These are phyloP conservation scores for Trichonephila clavata DNA, from an alignment of 1,140 invertebrate species.

Conservation along the genomic window DNA sequence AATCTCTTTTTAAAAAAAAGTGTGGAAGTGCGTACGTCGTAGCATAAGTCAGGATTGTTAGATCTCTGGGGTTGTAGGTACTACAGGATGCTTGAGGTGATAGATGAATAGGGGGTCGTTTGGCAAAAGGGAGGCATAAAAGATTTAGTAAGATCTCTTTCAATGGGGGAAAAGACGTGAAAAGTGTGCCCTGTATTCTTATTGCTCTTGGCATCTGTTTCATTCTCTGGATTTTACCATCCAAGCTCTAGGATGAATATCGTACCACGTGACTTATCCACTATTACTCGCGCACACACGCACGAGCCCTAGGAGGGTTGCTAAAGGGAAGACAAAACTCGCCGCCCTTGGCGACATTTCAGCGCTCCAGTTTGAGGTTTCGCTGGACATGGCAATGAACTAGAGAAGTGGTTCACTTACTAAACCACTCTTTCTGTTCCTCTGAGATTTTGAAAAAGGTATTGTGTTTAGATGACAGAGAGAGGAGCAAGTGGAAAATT, in stretches of 20 bases:
- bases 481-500: too few relatives aligned
- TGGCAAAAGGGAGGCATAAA: background rate
- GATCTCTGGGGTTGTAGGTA: background rate
- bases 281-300: conserved; percentile 49
- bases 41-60: background rate
- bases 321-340: background rate
- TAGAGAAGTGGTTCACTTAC: background rate
- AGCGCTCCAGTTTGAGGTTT: background rate
- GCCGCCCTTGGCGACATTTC: conserved; percentile 7
- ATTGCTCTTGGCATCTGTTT: conserved; percentile 32
- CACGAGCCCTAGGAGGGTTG: conserved; percentile 15
- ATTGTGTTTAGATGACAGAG: too few relatives aligned
- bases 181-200: background rate
- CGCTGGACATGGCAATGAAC: background rate
- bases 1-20: too few relatives aligned
- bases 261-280: conserved; percentile 65
- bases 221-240: conserved; percentile 40
- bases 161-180: background rate
- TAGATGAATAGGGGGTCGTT: background rate
- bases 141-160: conserved; percentile 17
- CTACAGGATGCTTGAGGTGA: background rate
- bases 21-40: background rate
- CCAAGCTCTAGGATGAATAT: background rate
- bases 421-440: background rate
- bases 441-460: background rate